phyloP scores from a whole-genome alignment of 1,140 invertebrate species.

The Scaptomyza pallida region DNA sequence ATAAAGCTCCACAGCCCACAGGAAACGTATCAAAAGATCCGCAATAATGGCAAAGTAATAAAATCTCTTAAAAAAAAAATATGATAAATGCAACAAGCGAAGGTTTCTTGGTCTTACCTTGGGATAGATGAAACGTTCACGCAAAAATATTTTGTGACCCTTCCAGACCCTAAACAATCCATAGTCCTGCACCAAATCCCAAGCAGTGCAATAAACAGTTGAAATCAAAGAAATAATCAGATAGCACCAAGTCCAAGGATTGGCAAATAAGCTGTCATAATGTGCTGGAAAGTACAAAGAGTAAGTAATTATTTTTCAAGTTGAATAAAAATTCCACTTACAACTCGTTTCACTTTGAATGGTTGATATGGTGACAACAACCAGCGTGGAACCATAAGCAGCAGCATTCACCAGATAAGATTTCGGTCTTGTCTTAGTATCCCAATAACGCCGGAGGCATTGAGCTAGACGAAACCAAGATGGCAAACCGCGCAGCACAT shows the following conservation, averaged over 20 bases:
- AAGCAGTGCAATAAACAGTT: slow-evolving; percentile 92
- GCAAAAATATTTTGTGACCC: slow-evolving; percentile 90
- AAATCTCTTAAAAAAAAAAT: slow-evolving; percentile 86
- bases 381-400: slow-evolving; percentile 92
- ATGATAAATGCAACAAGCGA: background rate
- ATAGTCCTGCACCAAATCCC: slow-evolving; percentile 99
- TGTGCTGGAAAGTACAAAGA: slow-evolving; percentile 82
- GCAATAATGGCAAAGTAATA: slow-evolving; percentile 98
- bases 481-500: slow-evolving; percentile 90
- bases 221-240: slow-evolving; percentile 87
- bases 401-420: slow-evolving; percentile 91
- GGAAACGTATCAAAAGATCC: slow-evolving; percentile 95
- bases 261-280: slow-evolving; percentile 86
- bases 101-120: slow-evolving; percentile 33
- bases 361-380: slow-evolving; percentile 87
- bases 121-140: slow-evolving; percentile 90
- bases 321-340: slow-evolving; percentile 33
- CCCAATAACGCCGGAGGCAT: slow-evolving; percentile 89
- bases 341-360: slow-evolving; percentile 43
- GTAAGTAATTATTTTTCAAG: too few relatives aligned
- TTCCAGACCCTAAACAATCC: slow-evolving; percentile 93
- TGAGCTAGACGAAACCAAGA: slow-evolving; percentile 94
- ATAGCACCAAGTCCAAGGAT: slow-evolving; percentile 92
- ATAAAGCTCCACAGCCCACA: slow-evolving; percentile 93
- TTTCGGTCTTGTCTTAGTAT: slow-evolving; percentile 85